These are phyloP conservation scores for Himalopsyche japonica DNA, from an alignment of 2,888 invertebrate species.

Conservation along the genomic window DNA sequence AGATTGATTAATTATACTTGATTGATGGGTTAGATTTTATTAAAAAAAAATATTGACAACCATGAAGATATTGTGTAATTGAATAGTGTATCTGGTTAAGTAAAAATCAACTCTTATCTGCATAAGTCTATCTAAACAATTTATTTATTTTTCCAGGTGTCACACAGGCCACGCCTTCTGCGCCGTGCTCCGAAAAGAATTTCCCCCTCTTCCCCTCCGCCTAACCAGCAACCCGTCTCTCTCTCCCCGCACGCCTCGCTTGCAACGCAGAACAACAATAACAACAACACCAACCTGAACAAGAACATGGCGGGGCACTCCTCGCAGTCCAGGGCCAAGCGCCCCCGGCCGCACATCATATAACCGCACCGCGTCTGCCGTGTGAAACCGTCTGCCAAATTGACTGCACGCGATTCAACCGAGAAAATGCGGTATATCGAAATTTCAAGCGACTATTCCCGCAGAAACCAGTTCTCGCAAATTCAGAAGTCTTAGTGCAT, in stretches of 20 bases:
- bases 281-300: slow-evolving; percentile 15
- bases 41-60: too few species aligned
- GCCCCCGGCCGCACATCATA: slow-evolving; percentile 9
- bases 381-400: not conserved
- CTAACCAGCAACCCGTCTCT: not conserved
- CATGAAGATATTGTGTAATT: too few species aligned
- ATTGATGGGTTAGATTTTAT: too few species aligned
- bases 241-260: not conserved
- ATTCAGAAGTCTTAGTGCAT: too few species aligned
- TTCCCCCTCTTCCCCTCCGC: not conserved
- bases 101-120: too few species aligned
- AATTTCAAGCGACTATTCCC: too few species aligned
- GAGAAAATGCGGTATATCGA: too few species aligned
- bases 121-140: too few species aligned
- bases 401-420: not conserved
- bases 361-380: not conserved
- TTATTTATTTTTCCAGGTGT: not conserved
- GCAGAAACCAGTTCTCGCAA: too few species aligned
- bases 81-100: too few species aligned
- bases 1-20: not conserved
- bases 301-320: slow-evolving; percentile 2
- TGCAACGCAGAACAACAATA: slow-evolving; percentile 24
- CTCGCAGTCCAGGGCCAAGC: not conserved
- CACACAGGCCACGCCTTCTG: slow-evolving; percentile 30
- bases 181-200: slow-evolving; percentile 31